Base-by-base conservation (phyloP, 1,140 invertebrate genomes). In the Caenorhabditis inopinata region DNA sequence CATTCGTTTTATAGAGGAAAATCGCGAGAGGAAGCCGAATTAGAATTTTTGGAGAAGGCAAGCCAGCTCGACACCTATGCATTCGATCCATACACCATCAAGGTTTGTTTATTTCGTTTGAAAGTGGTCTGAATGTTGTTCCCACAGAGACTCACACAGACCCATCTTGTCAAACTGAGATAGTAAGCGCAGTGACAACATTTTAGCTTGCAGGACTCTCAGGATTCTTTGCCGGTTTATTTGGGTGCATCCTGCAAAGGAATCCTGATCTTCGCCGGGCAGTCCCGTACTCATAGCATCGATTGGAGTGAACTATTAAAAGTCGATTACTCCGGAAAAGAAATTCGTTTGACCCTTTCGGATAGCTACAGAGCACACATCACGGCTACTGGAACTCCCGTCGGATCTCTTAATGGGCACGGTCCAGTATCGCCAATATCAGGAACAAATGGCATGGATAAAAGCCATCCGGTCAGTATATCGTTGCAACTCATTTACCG, bases 51-150 rank as follows among this genome's bases (percentile, higher is more conserved):
- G 32, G 93, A 93, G 89, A 93, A 95, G 85, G 94, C 95, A 21
- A 93, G 93, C 35, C 92, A 93, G 76, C 90, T 98, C 45, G 96
- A 97, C 86, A 97, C 96, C 0, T 98, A 98, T 88, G 96, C 96
- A 14, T 93, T 98, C 32, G 96, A 98, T 91, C 96, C 96, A 1
- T 95, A 98, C 91, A 94, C 94, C 74, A 95, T 98, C n/a, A 98
- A 97, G 92, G 95, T 95, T 89, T 89, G 81, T 82, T 14, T 3
- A 38, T 74, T 82, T 14, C n/a, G n/a, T n/a, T n/a, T n/a, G n/a
- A n/a, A n/a, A n/a, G n/a, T n/a, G n/a, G n/a, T n/a, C n/a, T n/a
- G n/a, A n/a, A n/a, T n/a, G n/a, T n/a, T n/a, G n/a, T n/a, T n/a
- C n/a, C n/a, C n/a, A n/a, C n/a, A n/a, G n/a, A n/a, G n/a, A n/a